Base-by-base conservation (phyloP, 1,140 invertebrate genomes). In the Procambarus virginalis region DNA sequence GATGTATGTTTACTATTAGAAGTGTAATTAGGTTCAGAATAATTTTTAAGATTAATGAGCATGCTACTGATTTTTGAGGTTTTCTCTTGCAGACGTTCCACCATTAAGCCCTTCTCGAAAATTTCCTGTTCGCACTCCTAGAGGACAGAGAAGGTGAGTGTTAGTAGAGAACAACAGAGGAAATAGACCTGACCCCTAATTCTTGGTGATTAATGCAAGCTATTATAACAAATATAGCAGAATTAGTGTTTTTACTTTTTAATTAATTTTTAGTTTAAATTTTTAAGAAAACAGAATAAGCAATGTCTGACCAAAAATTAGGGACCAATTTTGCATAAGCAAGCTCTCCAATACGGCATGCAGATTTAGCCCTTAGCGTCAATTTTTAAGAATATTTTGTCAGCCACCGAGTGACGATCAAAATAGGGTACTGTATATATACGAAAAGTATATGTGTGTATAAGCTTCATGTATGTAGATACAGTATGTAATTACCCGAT, bases 41-140 rank as follows among this genome's bases (percentile, higher is more conserved):
- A 91, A 94, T 97, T 97, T 95, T 98, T 97, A 93, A 98, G 95
- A 94, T 97, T 97, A 94, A 96, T 96, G 92, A 98, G 95, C 93
- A 98, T 96, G 94, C 97, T 96, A 94, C 97, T 97, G 94, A 98
- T 98, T 94, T 98, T 97, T 94, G 96, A 96, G 92, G 97, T 97
- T 95, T 98, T 98, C 92, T 96, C 96, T 94, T 98, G 97, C 92
- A 98, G 96, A 91, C 97, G 96, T 94, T 96, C 97, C 92, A 98
- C 97, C 96, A 98, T 96, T 94, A 97, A 96, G 92, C 97, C 97
- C 94, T 98, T 98, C 95, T 98, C 97, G 91, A 97, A 97, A 93
- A 98, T 95, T 94, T 98, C 97, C 94, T 96, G 95, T 95, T 98
- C 97, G 95, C 97, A 98, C 95, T 98, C 97, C 97, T 98, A 95